Evolutionary conservation across 2,797 vertebrate species (phyloP).

Genomic region (Sebastes baramenuke): DNA sequence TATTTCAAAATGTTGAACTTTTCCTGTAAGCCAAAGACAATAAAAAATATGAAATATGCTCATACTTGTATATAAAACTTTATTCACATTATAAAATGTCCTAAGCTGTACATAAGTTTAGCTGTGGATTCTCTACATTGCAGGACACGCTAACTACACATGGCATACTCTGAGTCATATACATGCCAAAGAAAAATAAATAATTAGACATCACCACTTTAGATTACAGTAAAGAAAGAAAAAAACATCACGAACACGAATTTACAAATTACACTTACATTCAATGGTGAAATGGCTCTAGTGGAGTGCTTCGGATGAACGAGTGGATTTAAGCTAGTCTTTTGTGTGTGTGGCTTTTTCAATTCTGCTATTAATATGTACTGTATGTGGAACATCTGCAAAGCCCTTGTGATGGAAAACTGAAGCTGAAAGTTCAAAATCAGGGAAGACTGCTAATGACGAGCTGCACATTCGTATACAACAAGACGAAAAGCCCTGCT

Average conservation of each 20-base stretch:
- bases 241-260: conserved; percentile 24
- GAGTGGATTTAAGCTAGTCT: background rate
- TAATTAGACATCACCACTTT: conserved; percentile 29
- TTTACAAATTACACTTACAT: conserved; percentile 48
- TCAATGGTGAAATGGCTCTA: conserved; percentile 21
- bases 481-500: background rate
- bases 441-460: background rate
- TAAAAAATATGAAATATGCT: background rate
- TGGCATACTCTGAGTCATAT: conserved; percentile 81
- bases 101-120: conserved; percentile 78
- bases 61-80: conserved; percentile 71
- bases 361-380: background rate
- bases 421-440: background rate
- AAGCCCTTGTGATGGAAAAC: conserved; percentile 28
- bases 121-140: conserved; percentile 83
- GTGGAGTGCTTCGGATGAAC: background rate
- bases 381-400: background rate
- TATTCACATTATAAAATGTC: conserved; percentile 82
- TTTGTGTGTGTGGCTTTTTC: background rate
- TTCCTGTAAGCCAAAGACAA: background rate
- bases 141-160: conserved; percentile 84
- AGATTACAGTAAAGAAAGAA: conserved; percentile 13
- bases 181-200: conserved; percentile 80
- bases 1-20: background rate
- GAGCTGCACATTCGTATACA: background rate